These are phyloP conservation scores for Paradisaea rubra DNA, from an alignment of 2,113 vertebrate genomes.

Conservation along the genomic window DNA sequence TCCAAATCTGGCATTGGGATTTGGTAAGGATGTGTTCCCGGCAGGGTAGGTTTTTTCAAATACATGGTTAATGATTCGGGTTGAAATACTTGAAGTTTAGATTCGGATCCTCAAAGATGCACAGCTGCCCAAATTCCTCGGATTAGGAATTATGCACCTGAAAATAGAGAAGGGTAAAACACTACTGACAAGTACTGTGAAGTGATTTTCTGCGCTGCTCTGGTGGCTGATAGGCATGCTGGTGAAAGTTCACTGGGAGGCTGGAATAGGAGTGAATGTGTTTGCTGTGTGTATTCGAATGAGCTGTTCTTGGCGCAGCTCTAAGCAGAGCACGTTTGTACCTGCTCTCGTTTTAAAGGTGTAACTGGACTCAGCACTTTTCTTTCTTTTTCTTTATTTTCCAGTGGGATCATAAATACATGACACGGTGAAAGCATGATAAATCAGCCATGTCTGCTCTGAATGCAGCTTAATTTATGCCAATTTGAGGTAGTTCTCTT, in stretches of 20 bases:
- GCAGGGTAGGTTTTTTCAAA: neutral
- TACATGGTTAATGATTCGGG: neutral
- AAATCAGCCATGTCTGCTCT: neutral
- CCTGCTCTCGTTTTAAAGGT: slow-evolving; percentile 21
- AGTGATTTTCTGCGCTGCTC: neutral
- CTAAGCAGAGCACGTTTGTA: neutral
- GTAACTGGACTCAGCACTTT: neutral
- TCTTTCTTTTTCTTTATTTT: neutral
- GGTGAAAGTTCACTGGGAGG: neutral
- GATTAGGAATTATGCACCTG: neutral
- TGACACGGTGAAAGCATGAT: neutral
- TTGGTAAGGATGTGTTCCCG: neutral
- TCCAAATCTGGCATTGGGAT: neutral
- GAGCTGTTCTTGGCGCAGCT: neutral
- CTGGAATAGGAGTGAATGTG: neutral
- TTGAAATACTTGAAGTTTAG: neutral
- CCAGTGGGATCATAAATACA: neutral
- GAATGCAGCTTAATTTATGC: neutral
- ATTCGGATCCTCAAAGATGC: neutral
- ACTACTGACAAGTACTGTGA: neutral
- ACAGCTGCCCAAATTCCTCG: neutral
- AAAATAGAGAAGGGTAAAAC: neutral
- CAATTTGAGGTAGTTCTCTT: neutral
- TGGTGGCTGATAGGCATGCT: neutral
- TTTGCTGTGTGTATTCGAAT: neutral